Evolutionary conservation across 2,113 vertebrate genomes (phyloP).

Genomic region (Genyomyrus donnyi): DNA sequence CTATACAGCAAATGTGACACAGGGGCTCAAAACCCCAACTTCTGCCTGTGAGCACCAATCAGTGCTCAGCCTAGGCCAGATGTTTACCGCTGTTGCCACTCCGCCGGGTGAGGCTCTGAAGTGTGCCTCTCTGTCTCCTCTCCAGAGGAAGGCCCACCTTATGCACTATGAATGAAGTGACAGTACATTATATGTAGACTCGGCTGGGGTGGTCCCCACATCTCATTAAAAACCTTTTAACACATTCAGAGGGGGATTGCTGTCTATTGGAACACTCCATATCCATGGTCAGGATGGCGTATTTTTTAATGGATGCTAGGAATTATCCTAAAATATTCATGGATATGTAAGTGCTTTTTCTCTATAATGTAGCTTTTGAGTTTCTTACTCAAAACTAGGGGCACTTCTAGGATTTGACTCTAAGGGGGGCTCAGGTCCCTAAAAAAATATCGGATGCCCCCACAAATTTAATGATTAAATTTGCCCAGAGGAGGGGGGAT

Average conservation of each 20-base stretch:
- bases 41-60: background rate
- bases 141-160: conserved; percentile 31
- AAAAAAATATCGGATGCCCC: background rate
- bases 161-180: conserved; percentile 57
- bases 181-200: conserved; percentile 46
- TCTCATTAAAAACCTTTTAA: conserved; percentile 59
- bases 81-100: background rate
- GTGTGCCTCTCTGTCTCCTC: conserved; percentile 3
- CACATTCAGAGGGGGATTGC: conserved; percentile 42
- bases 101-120: background rate
- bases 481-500: background rate
- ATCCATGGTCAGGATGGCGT: conserved; percentile 46
- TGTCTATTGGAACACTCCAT: conserved; percentile 33
- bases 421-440: background rate
- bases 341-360: background rate
- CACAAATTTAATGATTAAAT: background rate
- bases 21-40: background rate
- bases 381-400: background rate
- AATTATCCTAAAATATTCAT: conserved; percentile 54
- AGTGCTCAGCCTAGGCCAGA: background rate
- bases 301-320: conserved; percentile 48
- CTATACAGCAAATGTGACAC: background rate
- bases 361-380: background rate
- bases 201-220: conserved; percentile 36
- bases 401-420: background rate